Percentiles rank a stretch among this genome's conserved stretches.
Conservation (phyloP, 2,113 vertebrate species). For the Colaptes auratus region DNA sequence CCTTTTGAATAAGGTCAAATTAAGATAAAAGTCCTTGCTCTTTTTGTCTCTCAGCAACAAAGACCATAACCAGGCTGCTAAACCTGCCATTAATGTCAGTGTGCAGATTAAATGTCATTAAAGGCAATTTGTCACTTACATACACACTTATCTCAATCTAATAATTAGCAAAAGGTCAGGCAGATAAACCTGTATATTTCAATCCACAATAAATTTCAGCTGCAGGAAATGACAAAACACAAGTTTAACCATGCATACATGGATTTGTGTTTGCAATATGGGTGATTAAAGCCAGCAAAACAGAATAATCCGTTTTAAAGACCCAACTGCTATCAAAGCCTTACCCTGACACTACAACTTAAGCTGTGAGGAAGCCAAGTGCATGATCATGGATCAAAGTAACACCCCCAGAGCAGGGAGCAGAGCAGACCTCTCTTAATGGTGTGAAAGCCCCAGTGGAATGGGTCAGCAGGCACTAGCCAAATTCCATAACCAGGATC, state of each 20-base stretch:
- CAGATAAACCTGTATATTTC: constrained; percentile 68
- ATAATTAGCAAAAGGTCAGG: constrained; percentile 79
- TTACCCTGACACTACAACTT: background rate
- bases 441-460: background rate
- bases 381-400: background rate
- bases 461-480: background rate
- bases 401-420: fast-evolving
- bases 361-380: background rate
- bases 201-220: constrained; percentile 59
- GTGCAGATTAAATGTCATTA: constrained; percentile 78
- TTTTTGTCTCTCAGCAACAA: constrained; percentile 67
- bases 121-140: constrained; percentile 79
- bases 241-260: background rate
- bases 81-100: constrained; percentile 73
- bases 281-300: constrained; percentile 15
- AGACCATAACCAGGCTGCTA: constrained; percentile 65
- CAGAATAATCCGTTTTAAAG: background rate
- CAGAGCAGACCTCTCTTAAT: background rate
- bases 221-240: constrained; percentile 46
- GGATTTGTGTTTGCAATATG: constrained; percentile 28
- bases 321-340: background rate
- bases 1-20: constrained; percentile 79
- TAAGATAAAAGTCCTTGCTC: constrained; percentile 74
- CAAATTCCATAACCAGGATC: fast-evolving
- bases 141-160: constrained; percentile 75